phyloP scores from a whole-genome alignment of 2,797 vertebrate species.

The Pogonophryne albipinna region DNA sequence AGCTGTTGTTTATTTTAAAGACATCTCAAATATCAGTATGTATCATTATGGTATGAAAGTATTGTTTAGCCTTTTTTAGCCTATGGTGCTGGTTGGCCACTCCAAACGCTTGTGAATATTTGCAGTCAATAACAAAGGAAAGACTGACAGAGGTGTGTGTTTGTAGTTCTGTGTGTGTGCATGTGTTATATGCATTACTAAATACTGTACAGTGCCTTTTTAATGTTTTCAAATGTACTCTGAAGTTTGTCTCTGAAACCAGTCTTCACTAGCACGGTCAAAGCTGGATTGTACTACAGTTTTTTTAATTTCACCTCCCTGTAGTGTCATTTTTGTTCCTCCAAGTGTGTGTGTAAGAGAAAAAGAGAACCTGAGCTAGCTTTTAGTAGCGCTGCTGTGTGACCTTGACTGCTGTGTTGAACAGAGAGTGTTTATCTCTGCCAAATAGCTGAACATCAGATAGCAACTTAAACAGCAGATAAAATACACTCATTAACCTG shows the following conservation, averaged over 20 bases:
- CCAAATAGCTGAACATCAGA: slow-evolving; percentile 11
- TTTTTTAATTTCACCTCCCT: not conserved
- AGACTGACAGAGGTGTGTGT: not conserved
- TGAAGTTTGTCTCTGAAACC: too few relatives aligned
- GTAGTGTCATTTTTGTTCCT: too few relatives aligned
- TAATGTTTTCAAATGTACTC: not conserved
- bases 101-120: too few relatives aligned
- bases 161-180: not conserved
- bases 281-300: too few relatives aligned
- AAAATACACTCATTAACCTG: not conserved
- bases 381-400: not conserved
- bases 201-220: not conserved
- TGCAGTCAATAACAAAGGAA: too few relatives aligned
- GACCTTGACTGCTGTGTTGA: slow-evolving; percentile 46
- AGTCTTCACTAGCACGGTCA: too few relatives aligned
- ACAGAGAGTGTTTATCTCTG: slow-evolving; percentile 21
- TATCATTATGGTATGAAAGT: too few relatives aligned
- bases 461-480: slow-evolving; percentile 8
- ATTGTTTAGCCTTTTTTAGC: too few relatives aligned
- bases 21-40: too few relatives aligned
- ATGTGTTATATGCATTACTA: too few relatives aligned
- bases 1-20: not conserved
- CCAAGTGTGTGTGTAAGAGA: not conserved
- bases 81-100: too few relatives aligned
- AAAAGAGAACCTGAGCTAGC: not conserved